These are phyloP conservation scores for Parapristionchus giblindavisi DNA, from an alignment of 2,888 invertebrate species.

Conservation along the genomic window DNA sequence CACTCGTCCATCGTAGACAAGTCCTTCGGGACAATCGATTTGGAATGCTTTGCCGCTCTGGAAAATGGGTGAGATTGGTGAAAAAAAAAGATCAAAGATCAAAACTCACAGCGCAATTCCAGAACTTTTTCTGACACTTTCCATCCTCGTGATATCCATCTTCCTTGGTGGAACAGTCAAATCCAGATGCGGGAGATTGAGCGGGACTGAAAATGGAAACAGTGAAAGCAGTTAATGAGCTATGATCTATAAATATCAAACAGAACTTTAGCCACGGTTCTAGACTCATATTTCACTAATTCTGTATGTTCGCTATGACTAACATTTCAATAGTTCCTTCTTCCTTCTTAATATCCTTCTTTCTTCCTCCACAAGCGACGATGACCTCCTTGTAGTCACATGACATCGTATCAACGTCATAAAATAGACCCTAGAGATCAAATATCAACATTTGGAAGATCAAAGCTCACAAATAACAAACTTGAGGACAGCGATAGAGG, in stretches of 20 bases:
- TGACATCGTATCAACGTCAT: background rate
- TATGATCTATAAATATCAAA: background rate
- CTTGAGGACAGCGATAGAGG: conserved; percentile 32
- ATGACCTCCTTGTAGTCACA: conserved; percentile 38
- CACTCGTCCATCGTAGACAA: conserved; percentile 37
- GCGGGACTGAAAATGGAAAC: conserved; percentile 2
- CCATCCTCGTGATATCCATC: conserved; percentile 45
- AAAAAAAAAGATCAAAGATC: conserved; percentile 2
- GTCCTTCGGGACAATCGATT: conserved; percentile 34
- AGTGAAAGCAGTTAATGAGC: background rate
- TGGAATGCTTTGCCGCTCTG: conserved; percentile 29
- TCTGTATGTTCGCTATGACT: background rate
- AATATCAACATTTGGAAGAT: background rate
- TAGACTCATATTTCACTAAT: background rate
- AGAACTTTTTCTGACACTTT: conserved; percentile 40
- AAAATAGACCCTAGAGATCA: conserved; percentile 35
- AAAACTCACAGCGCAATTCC: conserved; percentile 41
- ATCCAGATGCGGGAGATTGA: background rate
- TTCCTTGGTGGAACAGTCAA: conserved; percentile 40
- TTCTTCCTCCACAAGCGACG: conserved; percentile 30
- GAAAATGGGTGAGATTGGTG: background rate
- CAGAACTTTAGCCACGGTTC: background rate
- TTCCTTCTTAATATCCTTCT: conserved; percentile 8
- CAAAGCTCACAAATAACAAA: background rate
- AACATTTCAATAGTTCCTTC: no score